A percentile compares a stretch with the other conserved stretches of the same genome.
phyloP scores from a whole-genome alignment of 2,113 vertebrate species.

The Trematocara stigmaticum region DNA sequence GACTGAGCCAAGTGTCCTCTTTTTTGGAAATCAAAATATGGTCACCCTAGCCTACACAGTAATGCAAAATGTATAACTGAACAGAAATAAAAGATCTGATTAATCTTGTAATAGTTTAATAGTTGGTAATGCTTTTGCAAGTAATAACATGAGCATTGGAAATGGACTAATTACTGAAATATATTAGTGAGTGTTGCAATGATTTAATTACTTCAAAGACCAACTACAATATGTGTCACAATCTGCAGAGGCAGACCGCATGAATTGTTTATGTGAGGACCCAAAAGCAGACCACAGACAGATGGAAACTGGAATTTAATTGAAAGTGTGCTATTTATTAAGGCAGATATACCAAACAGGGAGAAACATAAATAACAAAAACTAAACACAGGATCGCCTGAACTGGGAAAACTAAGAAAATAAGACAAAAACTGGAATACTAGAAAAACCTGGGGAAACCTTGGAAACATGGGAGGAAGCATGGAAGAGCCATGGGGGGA shows the following conservation, averaged over 20 bases:
- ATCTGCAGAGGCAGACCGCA: neutral
- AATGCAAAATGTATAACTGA: neutral
- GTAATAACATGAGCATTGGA: neutral
- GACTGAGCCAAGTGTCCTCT: no score
- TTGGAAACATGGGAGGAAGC: neutral
- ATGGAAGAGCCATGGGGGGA: neutral
- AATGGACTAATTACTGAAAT: neutral
- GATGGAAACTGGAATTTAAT: neutral
- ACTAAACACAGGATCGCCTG: rapidly evolving
- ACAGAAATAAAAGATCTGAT: neutral
- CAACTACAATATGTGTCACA: neutral
- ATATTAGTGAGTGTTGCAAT: neutral
- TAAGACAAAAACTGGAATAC: neutral
- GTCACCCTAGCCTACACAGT: neutral
- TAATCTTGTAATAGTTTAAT: neutral
- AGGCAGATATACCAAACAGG: neutral
- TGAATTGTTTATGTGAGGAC: neutral
- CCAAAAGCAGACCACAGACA: neutral
- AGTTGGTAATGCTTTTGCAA: neutral
- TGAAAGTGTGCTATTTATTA: neutral
- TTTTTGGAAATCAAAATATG: no score
- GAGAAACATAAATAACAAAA: neutral
- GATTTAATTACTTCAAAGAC: neutral
- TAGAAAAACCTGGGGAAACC: neutral
- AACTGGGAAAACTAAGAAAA: neutral